Base-by-base conservation (phyloP, 2,888 invertebrate species). In the Amiota minor region DNA sequence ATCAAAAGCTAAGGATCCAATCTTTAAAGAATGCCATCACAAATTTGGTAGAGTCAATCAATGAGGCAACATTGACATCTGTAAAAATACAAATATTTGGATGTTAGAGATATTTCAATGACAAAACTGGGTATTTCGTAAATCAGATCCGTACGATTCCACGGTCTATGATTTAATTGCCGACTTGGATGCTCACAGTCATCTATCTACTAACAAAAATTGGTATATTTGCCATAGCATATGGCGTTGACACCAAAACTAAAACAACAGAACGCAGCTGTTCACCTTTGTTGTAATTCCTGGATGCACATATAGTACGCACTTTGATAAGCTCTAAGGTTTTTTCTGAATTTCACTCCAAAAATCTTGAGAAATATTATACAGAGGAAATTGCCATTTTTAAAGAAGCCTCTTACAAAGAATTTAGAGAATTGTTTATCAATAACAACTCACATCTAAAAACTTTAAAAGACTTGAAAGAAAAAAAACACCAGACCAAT, bases 131-230 rank as follows among this genome's bases (percentile, higher is more conserved):
- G n/a, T n/a, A n/a, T n/a, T n/a, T n/a, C 76, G 76, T 0, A 6
- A 35, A 14, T 10, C 35, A 9, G 53, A 78, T 68, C 67, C 75
- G 1, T 75, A 81, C 45, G 78, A 83, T 56, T 69, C 80, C 0
- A 70, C 71, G 0, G 72, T 83, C 0, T 85, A 87, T 45, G 81
- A 84, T 14, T 72, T 85, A 0, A 88, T 89, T 49, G 81, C 81
- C 0, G 86, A 88, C 64, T 89, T 89, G 73, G 89, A 89, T 80
- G 78, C 82, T 0, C 87, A 88, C 71, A 79, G 88, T 18, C 89
- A 89, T 76, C 84, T 89, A 18, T 84, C n/a, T n/a, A n/a, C n/a
- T 88, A 12, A 86, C 87, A 9, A 89, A 89, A 76, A 88, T 89
- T 70, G 89, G 89, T 1, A 79, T 88, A 2, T 89, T 89, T 79